Evolutionary conservation across 2,113 vertebrate species (phyloP).

Genomic region (Ploceus nigricollis): DNA sequence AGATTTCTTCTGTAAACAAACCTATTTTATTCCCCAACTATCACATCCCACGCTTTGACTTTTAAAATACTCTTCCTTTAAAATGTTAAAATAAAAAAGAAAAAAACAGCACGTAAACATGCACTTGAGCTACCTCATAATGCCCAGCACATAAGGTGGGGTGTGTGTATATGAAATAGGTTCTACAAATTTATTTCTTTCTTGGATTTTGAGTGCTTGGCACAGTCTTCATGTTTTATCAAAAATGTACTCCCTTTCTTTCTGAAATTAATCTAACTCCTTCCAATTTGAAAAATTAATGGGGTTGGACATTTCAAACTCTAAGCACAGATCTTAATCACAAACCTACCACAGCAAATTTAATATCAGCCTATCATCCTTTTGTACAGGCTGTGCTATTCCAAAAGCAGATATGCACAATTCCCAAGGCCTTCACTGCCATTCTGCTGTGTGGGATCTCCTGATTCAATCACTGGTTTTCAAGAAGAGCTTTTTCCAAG

Average conservation of each 20-base stretch:
- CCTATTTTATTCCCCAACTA: not conserved
- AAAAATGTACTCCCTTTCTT: not conserved
- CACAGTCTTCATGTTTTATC: not conserved
- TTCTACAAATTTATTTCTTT: not conserved
- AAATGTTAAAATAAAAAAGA: no score
- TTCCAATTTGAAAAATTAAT: not conserved
- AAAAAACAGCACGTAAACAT: fast-evolving
- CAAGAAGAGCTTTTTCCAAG: not conserved
- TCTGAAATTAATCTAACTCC: not conserved
- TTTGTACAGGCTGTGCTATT: not conserved
- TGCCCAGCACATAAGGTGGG: fast-evolving
- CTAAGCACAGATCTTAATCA: not conserved
- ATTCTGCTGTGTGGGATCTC: not conserved
- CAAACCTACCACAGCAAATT: not conserved
- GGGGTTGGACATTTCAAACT: fast-evolving
- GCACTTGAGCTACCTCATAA: not conserved
- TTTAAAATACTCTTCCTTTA: not conserved
- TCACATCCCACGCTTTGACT: not conserved
- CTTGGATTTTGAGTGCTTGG: not conserved
- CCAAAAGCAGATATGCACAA: not conserved
- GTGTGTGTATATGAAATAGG: not conserved
- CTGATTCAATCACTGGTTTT: not conserved
- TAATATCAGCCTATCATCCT: not conserved
- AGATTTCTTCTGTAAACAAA: not conserved
- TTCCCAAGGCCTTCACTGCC: not conserved